These are phyloP conservation scores for Antedon mediterranea DNA, from an alignment of 53 echinoderm and acorn worm species.

Conservation along the genomic window DNA sequence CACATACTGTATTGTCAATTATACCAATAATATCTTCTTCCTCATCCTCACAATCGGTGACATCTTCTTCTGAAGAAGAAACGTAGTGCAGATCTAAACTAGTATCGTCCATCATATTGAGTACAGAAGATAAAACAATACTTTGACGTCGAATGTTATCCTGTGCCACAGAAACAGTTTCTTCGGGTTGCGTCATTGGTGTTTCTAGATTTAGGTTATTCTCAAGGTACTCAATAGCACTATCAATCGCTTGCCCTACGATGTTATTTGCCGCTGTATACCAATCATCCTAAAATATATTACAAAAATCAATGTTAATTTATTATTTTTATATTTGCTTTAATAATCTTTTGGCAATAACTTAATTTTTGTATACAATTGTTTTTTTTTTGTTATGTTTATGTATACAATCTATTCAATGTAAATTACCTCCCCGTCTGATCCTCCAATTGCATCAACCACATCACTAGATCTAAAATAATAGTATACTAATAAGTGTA, in stretches of 20 bases:
- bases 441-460: no score
- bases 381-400: no score
- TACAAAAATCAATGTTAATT: no score
- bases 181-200: neutral
- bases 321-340: no score
- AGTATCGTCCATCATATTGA: neutral
- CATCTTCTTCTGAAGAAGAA: slow-evolving; percentile 7
- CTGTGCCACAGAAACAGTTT: neutral
- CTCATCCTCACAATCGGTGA: slow-evolving; percentile 14
- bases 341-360: no score
- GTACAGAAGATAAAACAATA: neutral
- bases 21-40: slow-evolving; percentile 58
- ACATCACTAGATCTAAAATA: no score
- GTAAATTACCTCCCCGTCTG: no score
- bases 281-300: neutral
- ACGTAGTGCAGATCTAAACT: neutral
- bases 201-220: neutral
- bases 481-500: no score
- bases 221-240: neutral
- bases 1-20: slow-evolving; percentile 36
- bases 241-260: neutral
- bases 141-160: neutral
- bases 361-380: no score
- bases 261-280: neutral
- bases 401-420: no score